These are phyloP conservation scores for Limnephilus lunatus DNA, from an alignment of 2,888 invertebrate genomes.

Conservation along the genomic window DNA sequence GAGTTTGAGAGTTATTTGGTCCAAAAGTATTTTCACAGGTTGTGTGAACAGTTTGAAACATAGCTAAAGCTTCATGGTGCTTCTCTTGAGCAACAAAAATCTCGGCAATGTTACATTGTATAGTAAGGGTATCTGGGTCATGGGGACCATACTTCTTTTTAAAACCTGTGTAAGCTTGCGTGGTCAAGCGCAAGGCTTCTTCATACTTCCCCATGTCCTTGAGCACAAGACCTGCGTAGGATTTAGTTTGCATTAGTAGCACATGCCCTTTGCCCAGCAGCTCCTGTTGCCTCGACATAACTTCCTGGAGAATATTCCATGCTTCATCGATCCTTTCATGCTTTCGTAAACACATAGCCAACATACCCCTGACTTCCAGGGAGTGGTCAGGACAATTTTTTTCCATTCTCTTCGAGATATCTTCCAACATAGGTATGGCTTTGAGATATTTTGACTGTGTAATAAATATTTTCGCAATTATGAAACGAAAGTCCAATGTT, in stretches of 20 bases:
- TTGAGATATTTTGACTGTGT: slow-evolving; percentile 1
- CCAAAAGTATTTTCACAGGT: not conserved
- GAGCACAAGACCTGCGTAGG: not conserved
- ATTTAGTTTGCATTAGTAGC: not conserved
- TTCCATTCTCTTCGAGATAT: not conserved
- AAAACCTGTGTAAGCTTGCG: not conserved
- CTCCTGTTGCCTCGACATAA: not conserved
- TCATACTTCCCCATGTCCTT: not conserved
- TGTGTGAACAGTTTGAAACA: not conserved
- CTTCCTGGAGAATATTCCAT: not conserved
- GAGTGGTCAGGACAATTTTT: not conserved
- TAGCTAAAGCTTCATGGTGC: not conserved
- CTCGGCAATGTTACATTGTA: not conserved
- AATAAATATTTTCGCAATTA: not conserved
- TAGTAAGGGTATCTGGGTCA: not conserved
- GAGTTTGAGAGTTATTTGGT: not conserved
- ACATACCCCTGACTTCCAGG: too few relatives aligned
- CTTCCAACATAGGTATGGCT: not conserved
- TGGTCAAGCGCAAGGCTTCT: not conserved
- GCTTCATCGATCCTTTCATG: not conserved
- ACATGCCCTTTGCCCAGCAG: not conserved
- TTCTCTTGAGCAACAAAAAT: not conserved
- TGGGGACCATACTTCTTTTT: not conserved
- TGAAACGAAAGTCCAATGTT: not conserved
- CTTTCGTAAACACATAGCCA: too few relatives aligned